Evolutionary conservation across 1,140 invertebrate genomes (phyloP), one percentile per base, ranked within the genome.

Genomic region (Mamestra configurata): DNA sequence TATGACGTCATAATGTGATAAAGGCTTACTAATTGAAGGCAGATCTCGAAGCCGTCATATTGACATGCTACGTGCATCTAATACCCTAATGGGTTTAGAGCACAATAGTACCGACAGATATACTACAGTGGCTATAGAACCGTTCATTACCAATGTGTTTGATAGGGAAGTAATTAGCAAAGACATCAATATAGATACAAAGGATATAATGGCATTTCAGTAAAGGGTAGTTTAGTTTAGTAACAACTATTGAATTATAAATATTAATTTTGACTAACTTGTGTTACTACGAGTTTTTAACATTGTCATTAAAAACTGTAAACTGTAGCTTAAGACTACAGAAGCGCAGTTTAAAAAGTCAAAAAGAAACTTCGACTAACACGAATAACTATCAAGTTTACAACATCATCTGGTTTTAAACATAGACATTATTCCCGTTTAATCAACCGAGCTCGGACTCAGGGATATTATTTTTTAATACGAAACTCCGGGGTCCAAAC

Each of bases 331-430:
- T 35, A 7, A 61, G 35, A 61, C n/a, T n/a, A 18, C n/a, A 61
- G 10, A 13, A 61, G 11, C 5, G 1, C 27, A 4, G 15, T 35
- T 27, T 5, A 31, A 1, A 35, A 35, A 37, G 6, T 5, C 7
- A 35, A 61, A 35, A 35, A n/a, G 27, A 18, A 61, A n/a, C 27
- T 37, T 18, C 24, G 35, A 31, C 7, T 61, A 18, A 7, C 57
- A n/a, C 11, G 24, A 35, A 59, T n/a, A 61, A 61, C 57, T 61
- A 61, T 37, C 57, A 35, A 61, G 57, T 61, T 61, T 61, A 61
- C 57, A 61, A 61, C 31, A 8, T 37, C 31, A 37, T 61, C 57
- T 35, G 15, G 57, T 61, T 61, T 61, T 27, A 61, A 24, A 55
- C n/a, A 24, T 7, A 61, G 11, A 55, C n/a, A 55, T 22, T 55